Base-by-base conservation (phyloP, 1,140 invertebrate species). In the Caenorhabditis briggsae region DNA sequence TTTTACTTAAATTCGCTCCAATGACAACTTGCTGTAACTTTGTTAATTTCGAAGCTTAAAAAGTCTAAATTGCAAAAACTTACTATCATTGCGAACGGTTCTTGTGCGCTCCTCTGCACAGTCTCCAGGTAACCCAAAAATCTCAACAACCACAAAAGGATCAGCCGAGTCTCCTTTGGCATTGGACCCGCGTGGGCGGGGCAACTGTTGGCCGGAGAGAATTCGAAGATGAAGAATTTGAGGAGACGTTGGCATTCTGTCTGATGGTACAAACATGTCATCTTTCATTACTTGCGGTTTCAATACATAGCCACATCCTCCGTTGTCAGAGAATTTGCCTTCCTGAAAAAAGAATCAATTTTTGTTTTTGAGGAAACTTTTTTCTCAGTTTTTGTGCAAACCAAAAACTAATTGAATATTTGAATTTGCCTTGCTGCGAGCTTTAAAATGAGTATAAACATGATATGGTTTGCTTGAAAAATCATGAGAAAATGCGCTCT, bases 241-340 rank as follows among this genome's bases (percentile, higher is more conserved):
- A 33, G 95, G 92, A 87, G 94, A 93, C 18, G 94, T 92, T 41
- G 94, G 94, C 18, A 94, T 93, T n/a, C 94, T 93, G 25, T 94
- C 93, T 9, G 94, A 94, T 18, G 94, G 94, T 50, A 94, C 93
- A 83, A 92, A 93, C 33, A 94, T 89, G 25, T 91, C 92, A 46
- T 94, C 93, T 53, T 93, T 89, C 91, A 95, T 93, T 48, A 94
- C 92, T 33, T 93, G 90, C 16, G 95, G 95, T 90, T 95, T 95
- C 12, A 95, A 90, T 0, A 95, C 93, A 91, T 94, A 95, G 6
- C 95, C 95, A 93, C 95, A 95, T 18, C 91, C 92, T 56, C 95
- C 95, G 92, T 95, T 95, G 50, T 94, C 93, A 5, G 90, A 85
- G 91, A 95, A 95, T 88, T 93, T 93, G 0, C 94, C 94, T 88